These are phyloP conservation scores for Hyperoplus immaculatus DNA, from an alignment of 2,797 vertebrate genomes.

Conservation along the genomic window DNA sequence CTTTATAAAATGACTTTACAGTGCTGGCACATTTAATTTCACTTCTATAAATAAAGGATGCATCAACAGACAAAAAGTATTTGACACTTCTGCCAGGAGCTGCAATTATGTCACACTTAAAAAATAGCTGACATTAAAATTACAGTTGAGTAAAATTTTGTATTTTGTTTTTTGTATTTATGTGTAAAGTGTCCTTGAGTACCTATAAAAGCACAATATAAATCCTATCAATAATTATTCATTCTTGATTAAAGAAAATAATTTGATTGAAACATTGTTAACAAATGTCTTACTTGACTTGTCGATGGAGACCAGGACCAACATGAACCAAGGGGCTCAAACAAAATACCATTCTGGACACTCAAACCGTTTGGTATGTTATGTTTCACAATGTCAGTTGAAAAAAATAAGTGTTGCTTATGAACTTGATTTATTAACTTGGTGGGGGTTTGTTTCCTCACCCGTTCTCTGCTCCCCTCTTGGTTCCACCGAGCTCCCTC, in stretches of 20 bases:
- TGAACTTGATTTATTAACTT: not conserved
- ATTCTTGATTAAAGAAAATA: not conserved
- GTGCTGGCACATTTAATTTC: not conserved
- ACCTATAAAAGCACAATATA: too few relatives aligned
- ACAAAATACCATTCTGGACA: not conserved
- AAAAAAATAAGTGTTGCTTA: not conserved
- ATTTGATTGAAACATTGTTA: not conserved
- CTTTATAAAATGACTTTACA: not conserved
- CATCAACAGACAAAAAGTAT: not conserved
- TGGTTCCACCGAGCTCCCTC: conserved; percentile 83
- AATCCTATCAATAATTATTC: not conserved
- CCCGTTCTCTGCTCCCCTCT: conserved; percentile 87
- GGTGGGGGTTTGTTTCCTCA: conserved; percentile 63
- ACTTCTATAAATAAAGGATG: not conserved
- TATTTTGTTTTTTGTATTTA: not conserved
- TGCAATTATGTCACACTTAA: not conserved
- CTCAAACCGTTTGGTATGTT: not conserved
- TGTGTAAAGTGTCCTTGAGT: too few relatives aligned
- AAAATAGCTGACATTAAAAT: not conserved
- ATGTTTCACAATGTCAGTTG: not conserved
- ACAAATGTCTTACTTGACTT: not conserved
- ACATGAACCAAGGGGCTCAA: not conserved
- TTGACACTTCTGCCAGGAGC: not conserved
- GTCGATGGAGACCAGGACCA: not conserved
- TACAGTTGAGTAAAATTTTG: not conserved